These are phyloP conservation scores for Drosophila picticornis DNA, from an alignment of 2,888 invertebrate species.

Conservation along the genomic window DNA sequence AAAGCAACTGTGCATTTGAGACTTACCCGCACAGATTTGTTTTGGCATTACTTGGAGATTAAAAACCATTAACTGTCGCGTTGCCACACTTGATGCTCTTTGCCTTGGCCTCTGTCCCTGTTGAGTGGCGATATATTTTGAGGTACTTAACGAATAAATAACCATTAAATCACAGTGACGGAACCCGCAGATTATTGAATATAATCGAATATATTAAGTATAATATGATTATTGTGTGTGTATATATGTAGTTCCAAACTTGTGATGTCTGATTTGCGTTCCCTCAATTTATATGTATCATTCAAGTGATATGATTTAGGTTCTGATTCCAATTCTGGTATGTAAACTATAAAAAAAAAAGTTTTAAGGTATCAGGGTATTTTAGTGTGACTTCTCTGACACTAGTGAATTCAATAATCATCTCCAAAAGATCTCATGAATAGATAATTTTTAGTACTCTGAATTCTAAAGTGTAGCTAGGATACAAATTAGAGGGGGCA, in stretches of 20 bases:
- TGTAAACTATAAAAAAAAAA: neutral
- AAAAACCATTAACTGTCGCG: slow-evolving; percentile 54
- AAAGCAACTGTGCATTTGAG: slow-evolving; percentile 43
- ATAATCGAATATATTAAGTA: neutral
- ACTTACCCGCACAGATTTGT: slow-evolving; percentile 70
- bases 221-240: neutral
- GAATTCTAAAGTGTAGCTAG: neutral
- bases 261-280: neutral
- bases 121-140: slow-evolving; percentile 35
- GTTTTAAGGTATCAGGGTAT: neutral
- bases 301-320: neutral
- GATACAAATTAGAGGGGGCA: neutral
- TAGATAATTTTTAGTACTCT: neutral
- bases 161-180: slow-evolving; percentile 4
- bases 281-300: neutral
- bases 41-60: slow-evolving; percentile 70
- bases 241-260: neutral
- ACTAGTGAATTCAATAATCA: neutral
- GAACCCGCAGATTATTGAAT: slow-evolving; percentile 19
- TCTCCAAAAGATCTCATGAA: neutral
- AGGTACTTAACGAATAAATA: slow-evolving; percentile 53
- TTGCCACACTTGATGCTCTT: slow-evolving; percentile 11
- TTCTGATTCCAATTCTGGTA: neutral
- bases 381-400: neutral
- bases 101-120: slow-evolving; percentile 8